phyloP scores from a whole-genome alignment of 2,797 vertebrate genomes.

The Acanthurus leucopareius region DNA sequence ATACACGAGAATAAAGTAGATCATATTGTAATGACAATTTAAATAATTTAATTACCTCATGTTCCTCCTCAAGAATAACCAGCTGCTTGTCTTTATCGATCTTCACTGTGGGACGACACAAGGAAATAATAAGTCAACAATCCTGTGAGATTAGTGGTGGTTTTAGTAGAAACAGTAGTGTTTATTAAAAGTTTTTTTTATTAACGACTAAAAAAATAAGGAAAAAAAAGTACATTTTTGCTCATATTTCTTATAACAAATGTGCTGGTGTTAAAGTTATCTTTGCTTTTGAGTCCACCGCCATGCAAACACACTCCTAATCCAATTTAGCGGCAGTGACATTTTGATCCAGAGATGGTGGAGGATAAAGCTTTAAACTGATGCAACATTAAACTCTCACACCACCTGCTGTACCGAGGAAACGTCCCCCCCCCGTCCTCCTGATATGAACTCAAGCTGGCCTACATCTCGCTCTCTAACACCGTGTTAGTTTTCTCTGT shows the following conservation, averaged over 20 bases:
- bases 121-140: neutral
- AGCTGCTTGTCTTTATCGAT: slow-evolving; percentile 87
- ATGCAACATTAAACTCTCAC: slow-evolving; percentile 5
- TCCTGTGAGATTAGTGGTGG: neutral
- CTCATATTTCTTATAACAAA: neutral
- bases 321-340: slow-evolving; percentile 48
- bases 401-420: slow-evolving; percentile 34
- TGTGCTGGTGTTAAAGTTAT: neutral
- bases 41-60: slow-evolving; percentile 76
- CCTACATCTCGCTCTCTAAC: neutral
- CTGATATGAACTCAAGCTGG: neutral
- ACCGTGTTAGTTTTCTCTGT: neutral
- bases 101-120: slow-evolving; percentile 82
- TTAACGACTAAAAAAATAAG: neutral
- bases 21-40: neutral
- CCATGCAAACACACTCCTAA: slow-evolving; percentile 14
- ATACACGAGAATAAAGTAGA: neutral
- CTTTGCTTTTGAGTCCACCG: slow-evolving; percentile 1
- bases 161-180: neutral
- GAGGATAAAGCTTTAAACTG: slow-evolving; percentile 39
- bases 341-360: slow-evolving; percentile 42
- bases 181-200: neutral
- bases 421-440: neutral
- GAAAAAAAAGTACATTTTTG: neutral
- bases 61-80: slow-evolving; percentile 87